Evolutionary conservation across 2,113 vertebrate species (phyloP).

Genomic region (Istiophorus platypterus): DNA sequence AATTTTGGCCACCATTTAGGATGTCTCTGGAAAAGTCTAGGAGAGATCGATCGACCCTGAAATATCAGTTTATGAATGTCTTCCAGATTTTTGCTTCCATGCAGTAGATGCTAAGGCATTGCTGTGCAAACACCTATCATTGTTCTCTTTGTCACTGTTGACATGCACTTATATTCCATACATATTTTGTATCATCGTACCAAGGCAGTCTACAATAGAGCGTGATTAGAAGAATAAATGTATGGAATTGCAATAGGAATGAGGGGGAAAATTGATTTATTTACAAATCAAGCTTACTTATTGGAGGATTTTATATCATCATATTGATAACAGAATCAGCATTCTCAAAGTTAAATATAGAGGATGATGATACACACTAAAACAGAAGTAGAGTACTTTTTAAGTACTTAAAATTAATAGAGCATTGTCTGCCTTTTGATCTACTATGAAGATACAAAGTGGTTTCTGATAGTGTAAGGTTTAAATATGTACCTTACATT

Average conservation of each 20-base stretch:
- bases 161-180: neutral
- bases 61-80: neutral
- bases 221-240: too few species aligned
- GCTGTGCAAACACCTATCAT: neutral
- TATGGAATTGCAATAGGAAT: neutral
- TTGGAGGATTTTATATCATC: neutral
- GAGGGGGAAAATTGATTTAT: neutral
- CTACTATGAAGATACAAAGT: neutral
- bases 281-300: neutral
- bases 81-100: neutral
- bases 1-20: neutral
- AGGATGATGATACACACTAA: neutral
- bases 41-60: neutral
- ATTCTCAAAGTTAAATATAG: neutral
- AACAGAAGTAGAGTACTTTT: neutral
- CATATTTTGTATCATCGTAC: conserved; percentile 12
- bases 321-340: neutral
- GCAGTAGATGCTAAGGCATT: neutral
- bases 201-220: neutral
- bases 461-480: neutral
- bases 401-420: neutral
- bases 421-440: neutral
- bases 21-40: neutral
- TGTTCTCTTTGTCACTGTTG: neutral
- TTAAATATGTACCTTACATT: neutral